Conservation (phyloP, 2,888 invertebrate species). For the Perizoma affinitatum region DNA sequence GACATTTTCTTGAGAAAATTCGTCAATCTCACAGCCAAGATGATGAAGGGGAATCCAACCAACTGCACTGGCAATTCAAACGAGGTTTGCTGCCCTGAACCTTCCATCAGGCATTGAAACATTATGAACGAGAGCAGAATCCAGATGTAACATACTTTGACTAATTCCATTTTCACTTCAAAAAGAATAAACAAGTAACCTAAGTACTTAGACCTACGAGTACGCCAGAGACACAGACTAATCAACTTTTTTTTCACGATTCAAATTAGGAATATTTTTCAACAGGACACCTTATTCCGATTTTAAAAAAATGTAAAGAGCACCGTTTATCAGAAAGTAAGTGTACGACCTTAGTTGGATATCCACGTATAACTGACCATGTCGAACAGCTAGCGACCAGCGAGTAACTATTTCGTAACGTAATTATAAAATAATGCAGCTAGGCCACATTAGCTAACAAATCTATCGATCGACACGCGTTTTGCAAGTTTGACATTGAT, state of each 20-base stretch:
- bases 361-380: conserved; percentile 69
- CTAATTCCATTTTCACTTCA: conserved; percentile 58
- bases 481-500: conserved; percentile 30
- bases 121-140: conserved; percentile 60
- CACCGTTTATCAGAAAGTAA: conserved; percentile 39
- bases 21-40: conserved; percentile 90
- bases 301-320: conserved; percentile 9
- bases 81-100: conserved; percentile 56
- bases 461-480: conserved; percentile 23
- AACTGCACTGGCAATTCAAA: conserved; percentile 90
- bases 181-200: background rate
- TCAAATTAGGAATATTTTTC: conserved; percentile 14
- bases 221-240: background rate
- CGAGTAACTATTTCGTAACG: conserved; percentile 61
- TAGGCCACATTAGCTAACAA: conserved; percentile 30
- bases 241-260: background rate
- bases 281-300: conserved; percentile 6
- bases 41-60: conserved; percentile 92
- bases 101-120: conserved; percentile 65
- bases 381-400: conserved; percentile 48
- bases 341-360: conserved; percentile 65
- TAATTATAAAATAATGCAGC: conserved; percentile 51
- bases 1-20: conserved; percentile 93
- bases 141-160: conserved; percentile 68
- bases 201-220: too few relatives aligned